Conservation (phyloP, 2,888 invertebrate genomes). For the Theristus sp. region DNA sequence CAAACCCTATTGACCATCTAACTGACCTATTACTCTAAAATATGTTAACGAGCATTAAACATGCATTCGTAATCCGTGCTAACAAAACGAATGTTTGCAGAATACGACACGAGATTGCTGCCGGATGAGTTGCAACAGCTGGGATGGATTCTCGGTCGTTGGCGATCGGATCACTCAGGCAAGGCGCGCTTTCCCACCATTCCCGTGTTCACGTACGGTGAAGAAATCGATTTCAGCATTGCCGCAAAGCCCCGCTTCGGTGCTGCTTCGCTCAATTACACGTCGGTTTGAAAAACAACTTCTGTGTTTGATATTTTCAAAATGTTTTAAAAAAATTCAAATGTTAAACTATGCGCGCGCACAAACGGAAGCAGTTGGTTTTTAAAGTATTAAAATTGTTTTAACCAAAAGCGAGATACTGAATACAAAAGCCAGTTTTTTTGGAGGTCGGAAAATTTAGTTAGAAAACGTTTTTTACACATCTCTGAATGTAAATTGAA, state of each 20-base stretch:
- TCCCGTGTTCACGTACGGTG: slow-evolving; percentile 28
- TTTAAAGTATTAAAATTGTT: not conserved
- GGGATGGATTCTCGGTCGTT: slow-evolving; percentile 23
- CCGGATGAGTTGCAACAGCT: slow-evolving; percentile 18
- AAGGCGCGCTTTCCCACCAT: slow-evolving; percentile 26
- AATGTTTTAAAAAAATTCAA: not conserved
- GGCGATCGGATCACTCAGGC: slow-evolving; percentile 24
- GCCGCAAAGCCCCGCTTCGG: slow-evolving; percentile 18
- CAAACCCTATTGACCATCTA: not conserved
- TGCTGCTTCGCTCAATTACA: slow-evolving; percentile 24
- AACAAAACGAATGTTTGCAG: slow-evolving; percentile 10
- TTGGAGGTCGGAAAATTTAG: no score
- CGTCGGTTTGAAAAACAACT: no score
- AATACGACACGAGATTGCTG: slow-evolving; percentile 19
- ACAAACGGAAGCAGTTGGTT: no score
- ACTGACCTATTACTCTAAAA: no score
- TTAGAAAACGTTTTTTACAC: no score
- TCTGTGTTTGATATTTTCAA: no score
- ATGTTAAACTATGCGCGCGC: not conserved
- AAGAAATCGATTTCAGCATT: slow-evolving; percentile 24
- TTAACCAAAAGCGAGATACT: not conserved
- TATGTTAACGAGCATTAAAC: no score
- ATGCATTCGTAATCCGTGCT: no score
- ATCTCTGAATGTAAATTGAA: no score
- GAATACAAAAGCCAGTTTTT: not conserved